Percentiles rank a stretch among this genome's conserved stretches.
These are phyloP conservation scores for Proisotoma minuta DNA, from an alignment of 2,888 invertebrate species.

Conservation along the genomic window DNA sequence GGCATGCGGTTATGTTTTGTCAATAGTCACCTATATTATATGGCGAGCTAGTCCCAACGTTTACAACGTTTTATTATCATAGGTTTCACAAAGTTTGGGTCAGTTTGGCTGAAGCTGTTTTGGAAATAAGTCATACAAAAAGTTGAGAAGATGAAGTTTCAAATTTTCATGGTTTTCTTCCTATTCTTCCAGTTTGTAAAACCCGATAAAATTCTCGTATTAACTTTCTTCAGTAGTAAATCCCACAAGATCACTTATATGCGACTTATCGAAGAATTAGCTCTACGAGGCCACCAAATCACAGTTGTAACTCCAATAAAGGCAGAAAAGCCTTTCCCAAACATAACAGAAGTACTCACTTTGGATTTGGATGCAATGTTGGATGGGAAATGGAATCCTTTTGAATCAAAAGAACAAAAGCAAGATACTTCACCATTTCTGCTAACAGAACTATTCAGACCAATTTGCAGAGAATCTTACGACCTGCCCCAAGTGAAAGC, in stretches of 20 bases:
- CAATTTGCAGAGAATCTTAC: conserved; percentile 21
- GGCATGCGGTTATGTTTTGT: no score
- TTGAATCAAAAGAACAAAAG: conserved; percentile 23
- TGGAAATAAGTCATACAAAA: no score
- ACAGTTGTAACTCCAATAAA: conserved; percentile 54
- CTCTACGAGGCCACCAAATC: conserved; percentile 56
- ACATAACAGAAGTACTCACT: conserved; percentile 44
- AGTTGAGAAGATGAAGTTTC: no score
- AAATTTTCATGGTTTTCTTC: background rate
- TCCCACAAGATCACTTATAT: conserved; percentile 55
- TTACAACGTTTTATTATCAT: no score
- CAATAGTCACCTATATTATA: no score
- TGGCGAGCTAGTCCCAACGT: no score
- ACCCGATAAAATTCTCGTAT: conserved; percentile 52
- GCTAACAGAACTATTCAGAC: conserved; percentile 7
- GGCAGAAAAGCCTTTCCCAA: conserved; percentile 52
- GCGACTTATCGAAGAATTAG: conserved; percentile 55
- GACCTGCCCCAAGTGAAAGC: conserved; percentile 26
- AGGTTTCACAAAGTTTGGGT: background rate
- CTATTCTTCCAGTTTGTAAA: background rate
- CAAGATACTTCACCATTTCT: conserved; percentile 16
- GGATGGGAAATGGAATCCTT: conserved; percentile 11
- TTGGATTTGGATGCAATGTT: conserved; percentile 16
- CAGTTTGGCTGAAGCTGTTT: background rate
- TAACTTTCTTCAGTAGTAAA: conserved; percentile 54